Base-by-base conservation (phyloP, 2,888 invertebrate genomes). In the Horisme vitalbata region DNA sequence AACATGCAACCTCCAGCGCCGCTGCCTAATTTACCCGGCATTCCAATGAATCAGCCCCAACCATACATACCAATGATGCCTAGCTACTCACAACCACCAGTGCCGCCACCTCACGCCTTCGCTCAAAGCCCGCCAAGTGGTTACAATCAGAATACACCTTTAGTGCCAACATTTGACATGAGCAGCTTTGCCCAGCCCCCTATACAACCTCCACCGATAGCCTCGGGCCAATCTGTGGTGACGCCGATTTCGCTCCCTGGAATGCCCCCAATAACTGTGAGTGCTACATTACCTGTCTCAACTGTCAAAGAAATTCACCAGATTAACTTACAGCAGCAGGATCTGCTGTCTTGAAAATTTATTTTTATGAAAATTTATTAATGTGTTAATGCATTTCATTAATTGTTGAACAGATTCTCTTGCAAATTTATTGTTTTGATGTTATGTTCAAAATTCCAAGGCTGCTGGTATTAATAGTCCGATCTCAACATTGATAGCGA, bases 241-340 rank as follows among this genome's bases (percentile, higher is more conserved):
- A 94, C 94, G 0, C 94, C 94, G 0, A 92, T 94, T 30, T 92
- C 93, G 8, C 79, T 95, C 55, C 95, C 94, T 1, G 95, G 95
- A 21, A 94, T 95, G 94, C 95, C 95, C 11, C 94, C 95, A 7
- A 93, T 95, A 53, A 95, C 94, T 10, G 95, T 95, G 8, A 94
- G 94, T 62, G 93, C 94, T 10, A 93, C 93, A 11, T 74, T 94
- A 58, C 94, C 94, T 0, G 92, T 92, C 11, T 84, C 91, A 6
- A 91, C 92, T 7, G 85, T 93, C 71, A 91, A 91, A 63, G 91
- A 90, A 64, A 83, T 90, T 35, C 85, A 88, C 52, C 87, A 89
- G 50, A 86, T 87, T 63, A 68, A 76, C 41, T 66, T 77, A 67
- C 87, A 87, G 34, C 82, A 85, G 34, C 84, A 83, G 57, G 86